Percentiles rank a stretch among this genome's conserved stretches.
Conservation (phyloP, 2,888 invertebrate species). For the Patella pellucida region DNA sequence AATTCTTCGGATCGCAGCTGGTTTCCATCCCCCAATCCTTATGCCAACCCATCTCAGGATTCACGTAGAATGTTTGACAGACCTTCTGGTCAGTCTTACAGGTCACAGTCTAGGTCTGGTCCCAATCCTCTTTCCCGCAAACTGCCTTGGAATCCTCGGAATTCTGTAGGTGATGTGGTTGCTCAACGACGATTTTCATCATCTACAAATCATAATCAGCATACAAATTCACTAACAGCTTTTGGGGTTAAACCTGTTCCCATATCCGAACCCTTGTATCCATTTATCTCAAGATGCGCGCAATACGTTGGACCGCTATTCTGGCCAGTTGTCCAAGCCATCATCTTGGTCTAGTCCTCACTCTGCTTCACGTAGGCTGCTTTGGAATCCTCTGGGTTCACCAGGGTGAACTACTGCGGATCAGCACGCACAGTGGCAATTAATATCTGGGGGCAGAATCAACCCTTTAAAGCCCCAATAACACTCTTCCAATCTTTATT, state of each 20-base stretch:
- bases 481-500: too few relatives aligned
- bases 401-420: too few relatives aligned
- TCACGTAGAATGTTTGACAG: background rate
- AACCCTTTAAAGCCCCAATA: too few relatives aligned
- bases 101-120: background rate
- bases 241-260: background rate
- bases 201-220: too few relatives aligned
- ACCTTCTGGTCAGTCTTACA: background rate
- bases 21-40: too few relatives aligned
- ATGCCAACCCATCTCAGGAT: background rate
- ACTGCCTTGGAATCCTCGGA: too few relatives aligned
- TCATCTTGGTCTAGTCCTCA: background rate
- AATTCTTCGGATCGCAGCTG: background rate
- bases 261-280: too few relatives aligned
- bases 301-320: background rate
- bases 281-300: background rate
- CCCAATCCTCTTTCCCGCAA: background rate
- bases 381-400: too few relatives aligned
- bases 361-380: background rate
- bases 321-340: background rate
- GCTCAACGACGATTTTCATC: too few relatives aligned
- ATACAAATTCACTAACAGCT: background rate
- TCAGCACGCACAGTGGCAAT: background rate
- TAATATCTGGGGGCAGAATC: background rate
- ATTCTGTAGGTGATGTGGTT: too few relatives aligned